Base-by-base conservation (phyloP, 2,888 invertebrate species). In the Amphiduros pacificus region DNA sequence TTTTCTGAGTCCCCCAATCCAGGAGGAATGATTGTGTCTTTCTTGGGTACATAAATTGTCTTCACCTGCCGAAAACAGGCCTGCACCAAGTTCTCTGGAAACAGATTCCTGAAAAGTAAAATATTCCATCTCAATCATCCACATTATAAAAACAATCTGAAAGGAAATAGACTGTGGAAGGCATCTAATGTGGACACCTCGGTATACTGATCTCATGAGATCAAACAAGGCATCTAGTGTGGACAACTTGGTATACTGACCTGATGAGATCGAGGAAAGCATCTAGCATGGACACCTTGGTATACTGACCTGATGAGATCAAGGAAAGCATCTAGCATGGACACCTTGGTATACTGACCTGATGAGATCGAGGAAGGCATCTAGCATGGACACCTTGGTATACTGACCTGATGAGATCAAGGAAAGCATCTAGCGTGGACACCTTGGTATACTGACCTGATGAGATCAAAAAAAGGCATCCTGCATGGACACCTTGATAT, bases 21-120 rank as follows among this genome's bases (percentile, higher is more conserved):
- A 22, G 52, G 48, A 27, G 63, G 40, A 6, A 50, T 27, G 17
- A 58, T 55, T 14, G 26, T 27, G 2, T 22, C 41, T 36, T 50
- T 57, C 58, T 61, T 66, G 14, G 56, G 57, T 9, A 64, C 64
- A 71, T 87, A 87, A 11, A 82, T 79, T 2, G 87, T 88, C 70
- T 85, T 84, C 24, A 84, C 85, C 76, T 87, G 87, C 68, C 86
- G 85, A 73, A 88, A 87, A 68, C 86, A 85, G 5, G 88, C 87
- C 74, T 87, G 86, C 29, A 88, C 82, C 67, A 88, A 76, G 73
- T 88, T 88, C 69, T 87, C 87, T 5, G 88, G 88, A 67, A 88
- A 85, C 83, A 88, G 83, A 68, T 88, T 88, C 74, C 87, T 87
- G 72, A 31, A 73, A 70, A 29, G 41, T 36, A 17, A 9, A 9